A percentile compares a stretch with the other conserved stretches of the same genome.
Conservation (phyloP, 2,797 vertebrate genomes). For the Pangasius macronema region DNA sequence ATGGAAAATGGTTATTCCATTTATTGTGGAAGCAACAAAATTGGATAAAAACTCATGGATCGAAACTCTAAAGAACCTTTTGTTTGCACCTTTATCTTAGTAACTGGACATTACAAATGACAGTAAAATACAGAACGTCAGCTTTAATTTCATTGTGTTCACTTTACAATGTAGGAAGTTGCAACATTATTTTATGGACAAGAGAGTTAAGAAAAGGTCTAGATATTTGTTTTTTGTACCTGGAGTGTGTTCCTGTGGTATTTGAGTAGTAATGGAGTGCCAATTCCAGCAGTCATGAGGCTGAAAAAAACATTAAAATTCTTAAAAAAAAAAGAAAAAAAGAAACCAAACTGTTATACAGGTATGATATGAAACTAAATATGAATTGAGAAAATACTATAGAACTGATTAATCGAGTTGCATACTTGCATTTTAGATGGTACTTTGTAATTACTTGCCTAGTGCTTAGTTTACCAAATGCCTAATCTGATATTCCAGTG, state of each 20-base stretch:
- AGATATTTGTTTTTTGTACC: not conserved
- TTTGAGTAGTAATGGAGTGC: not conserved
- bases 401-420: not conserved
- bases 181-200: not conserved
- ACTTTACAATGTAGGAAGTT: not conserved
- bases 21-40: conserved; percentile 1
- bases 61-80: not conserved
- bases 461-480: not conserved
- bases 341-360: not conserved
- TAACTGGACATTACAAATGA: not conserved
- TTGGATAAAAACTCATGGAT: not conserved
- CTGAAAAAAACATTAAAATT: not conserved
- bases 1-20: not conserved
- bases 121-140: not conserved
- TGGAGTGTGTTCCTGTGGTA: not conserved
- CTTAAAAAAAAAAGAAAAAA: not conserved
- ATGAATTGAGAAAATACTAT: not conserved
- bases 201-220: not conserved
- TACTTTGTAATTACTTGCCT: not conserved
- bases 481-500: not conserved
- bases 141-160: not conserved
- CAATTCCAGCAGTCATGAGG: not conserved
- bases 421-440: not conserved
- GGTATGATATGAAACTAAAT: not conserved
- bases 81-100: not conserved